Base-by-base conservation (phyloP, 2,888 invertebrate genomes). In the Zaprionus obscuricornis region DNA sequence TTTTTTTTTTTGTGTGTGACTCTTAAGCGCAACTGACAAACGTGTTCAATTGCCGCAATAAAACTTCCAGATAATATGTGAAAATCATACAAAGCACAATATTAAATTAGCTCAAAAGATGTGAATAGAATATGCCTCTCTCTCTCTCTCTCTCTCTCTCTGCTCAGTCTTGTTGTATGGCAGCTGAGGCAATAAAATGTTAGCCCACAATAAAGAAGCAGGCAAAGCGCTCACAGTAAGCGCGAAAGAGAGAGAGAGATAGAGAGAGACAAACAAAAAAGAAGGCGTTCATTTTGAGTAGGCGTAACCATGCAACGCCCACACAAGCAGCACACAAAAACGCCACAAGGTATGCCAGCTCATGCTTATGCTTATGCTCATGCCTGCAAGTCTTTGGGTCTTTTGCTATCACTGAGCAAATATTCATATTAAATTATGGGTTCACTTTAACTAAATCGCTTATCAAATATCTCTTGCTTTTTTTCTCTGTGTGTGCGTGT, bases 11-110 rank as follows among this genome's bases (percentile, higher is more conserved):
- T n/a, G n/a, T n/a, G n/a, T n/a, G 29, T 40, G 36, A 51, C 50
- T 56, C 46, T 45, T n/a, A 13, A 29, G 56, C 36, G 42, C 43
- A 24, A 49, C 47, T 67, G 72, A 70, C 73, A 79, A 75, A 78
- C 81, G 82, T 84, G 82, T 84, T 84, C 81, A 76, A 82, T 82
- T 82, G 85, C 78, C 68, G 85, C 82, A 78, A 82, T 84, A 82
- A 82, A 82, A 82, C 74, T 84, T 77, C 78, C 74, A 69, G 82
- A 82, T 82, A 82, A 82, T 84, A 82, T 82, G 81, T 84, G 81
- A 82, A 82, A 82, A 82, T 82, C 81, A 82, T 82, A 84, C 81
- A 82, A 82, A 82, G 81, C 85, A 84, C 85, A 82, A 82, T 82
- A 82, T 82, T 82, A 82, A 82, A 82, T 84, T 82, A 82, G 85